Evolutionary conservation across 2,113 vertebrate genomes (phyloP), one percentile per base, ranked within the genome.

Genomic region (Hystrix cristata): DNA sequence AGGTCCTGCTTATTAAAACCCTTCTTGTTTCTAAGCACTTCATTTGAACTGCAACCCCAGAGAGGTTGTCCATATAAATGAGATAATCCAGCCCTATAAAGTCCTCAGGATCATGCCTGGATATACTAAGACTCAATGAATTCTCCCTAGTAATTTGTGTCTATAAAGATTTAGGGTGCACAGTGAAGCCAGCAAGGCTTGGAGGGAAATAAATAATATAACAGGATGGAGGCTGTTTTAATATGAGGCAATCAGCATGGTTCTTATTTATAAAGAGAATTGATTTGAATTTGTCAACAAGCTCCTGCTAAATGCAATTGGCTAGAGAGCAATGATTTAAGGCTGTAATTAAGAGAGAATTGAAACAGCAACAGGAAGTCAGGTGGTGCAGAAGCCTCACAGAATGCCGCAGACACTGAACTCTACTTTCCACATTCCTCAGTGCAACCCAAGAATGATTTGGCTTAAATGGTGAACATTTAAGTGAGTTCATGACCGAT

Each of bases 201-300:
- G 12, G 43, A 93, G 25, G 6, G 25, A 95, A 95, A 94, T 72
- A 83, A 92, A 89, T 83, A 87, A 83, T 94, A 74, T 87, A 92
- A 89, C 23, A 59, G 72, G 57, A 90, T 87, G 87, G 25, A 76
- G 15, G 46, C 55, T 53, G 11, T 95, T 93, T 97, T 79, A 91
- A 46, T 59, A 69, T 9, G 64, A 95, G 34, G 34, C 57, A 48
- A 57, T 69, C 57, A 91, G 53, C 15, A n/a, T 46, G 87, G 94
- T 79, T 94, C 83, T 94, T 92, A 59, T 60, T 79, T 97, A 65
- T 25, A 87, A 93, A 95, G 62, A 34, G 62, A 95, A 38, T 83
- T 95, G 74, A 92, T 94, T 80, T 90, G 90, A 87, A 96, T 96
- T 86, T 89, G 92, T 96, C 84, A 84, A 60, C 84, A 84, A 81